phyloP scores from a whole-genome alignment of 1,140 invertebrate species.

The Zeugodacus cucurbitae region DNA sequence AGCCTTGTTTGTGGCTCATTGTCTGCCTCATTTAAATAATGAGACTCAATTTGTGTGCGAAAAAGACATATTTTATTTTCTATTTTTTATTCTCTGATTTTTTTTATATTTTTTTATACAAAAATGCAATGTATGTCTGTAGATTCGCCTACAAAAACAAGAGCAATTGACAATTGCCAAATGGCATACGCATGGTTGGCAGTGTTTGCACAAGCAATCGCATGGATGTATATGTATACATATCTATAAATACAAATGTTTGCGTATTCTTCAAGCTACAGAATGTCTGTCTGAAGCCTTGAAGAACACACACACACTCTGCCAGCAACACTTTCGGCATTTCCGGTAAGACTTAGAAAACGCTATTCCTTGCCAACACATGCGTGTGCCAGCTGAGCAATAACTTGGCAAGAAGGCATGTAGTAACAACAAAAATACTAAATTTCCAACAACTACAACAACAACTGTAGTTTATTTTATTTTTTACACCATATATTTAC shows the following conservation, averaged over 20 bases:
- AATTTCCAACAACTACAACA: background rate
- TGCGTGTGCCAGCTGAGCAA: background rate
- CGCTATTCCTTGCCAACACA: background rate
- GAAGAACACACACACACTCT: background rate
- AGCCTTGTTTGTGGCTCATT: slow-evolving; percentile 28
- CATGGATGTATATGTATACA: background rate
- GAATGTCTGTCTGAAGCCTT: no score
- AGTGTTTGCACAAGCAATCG: background rate
- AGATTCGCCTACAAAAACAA: background rate
- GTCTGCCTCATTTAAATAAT: slow-evolving; percentile 31
- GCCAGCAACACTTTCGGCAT: background rate
- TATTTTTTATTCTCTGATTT: background rate
- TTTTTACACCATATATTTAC: background rate
- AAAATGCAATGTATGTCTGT: background rate
- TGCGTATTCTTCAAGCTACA: no score
- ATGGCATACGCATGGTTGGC: slow-evolving; percentile 28
- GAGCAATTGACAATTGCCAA: slow-evolving; percentile 20
- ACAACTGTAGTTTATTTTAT: background rate
- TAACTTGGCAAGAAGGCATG: background rate
- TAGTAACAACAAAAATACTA: background rate
- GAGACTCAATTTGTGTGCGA: slow-evolving; percentile 7
- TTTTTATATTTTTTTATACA: background rate
- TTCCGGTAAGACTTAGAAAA: background rate
- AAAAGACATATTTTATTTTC: background rate
- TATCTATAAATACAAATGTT: no score